Evolutionary conservation across 2,888 invertebrate genomes (phyloP).

Genomic region (Phlogophora meticulosa): DNA sequence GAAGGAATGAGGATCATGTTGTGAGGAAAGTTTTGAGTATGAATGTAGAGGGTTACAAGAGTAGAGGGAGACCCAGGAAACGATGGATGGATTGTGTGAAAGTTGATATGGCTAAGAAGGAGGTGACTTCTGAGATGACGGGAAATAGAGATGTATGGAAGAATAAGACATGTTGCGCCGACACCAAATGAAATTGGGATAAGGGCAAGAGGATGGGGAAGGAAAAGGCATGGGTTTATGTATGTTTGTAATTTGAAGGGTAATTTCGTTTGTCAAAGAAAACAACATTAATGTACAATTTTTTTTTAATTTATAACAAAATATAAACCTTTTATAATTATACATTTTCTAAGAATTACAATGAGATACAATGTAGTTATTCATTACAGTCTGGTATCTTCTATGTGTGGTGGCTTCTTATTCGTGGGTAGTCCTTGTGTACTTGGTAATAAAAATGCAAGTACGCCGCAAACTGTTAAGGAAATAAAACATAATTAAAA

Average conservation of each 20-base stretch:
- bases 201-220: no score
- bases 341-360: not conserved
- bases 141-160: no score
- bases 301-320: slow-evolving; percentile 31
- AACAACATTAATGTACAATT: not conserved
- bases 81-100: no score
- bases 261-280: not conserved
- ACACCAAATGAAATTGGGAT: no score
- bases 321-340: not conserved
- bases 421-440: slow-evolving; percentile 50
- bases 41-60: no score
- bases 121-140: no score
- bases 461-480: slow-evolving; percentile 79
- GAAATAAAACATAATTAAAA: slow-evolving; percentile 34
- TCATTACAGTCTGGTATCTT: slow-evolving; percentile 58
- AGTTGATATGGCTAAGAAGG: no score
- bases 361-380: slow-evolving; percentile 2
- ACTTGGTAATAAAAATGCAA: slow-evolving; percentile 74
- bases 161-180: no score
- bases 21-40: no score
- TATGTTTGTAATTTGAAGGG: not conserved
- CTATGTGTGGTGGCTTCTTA: slow-evolving; percentile 18
- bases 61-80: no score
- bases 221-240: no score
- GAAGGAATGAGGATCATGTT: no score